A percentile compares a stretch with the other conserved stretches of the same genome.
These are phyloP conservation scores for Chaunax sp. DNA, from an alignment of 2,797 vertebrate species.

Conservation along the genomic window DNA sequence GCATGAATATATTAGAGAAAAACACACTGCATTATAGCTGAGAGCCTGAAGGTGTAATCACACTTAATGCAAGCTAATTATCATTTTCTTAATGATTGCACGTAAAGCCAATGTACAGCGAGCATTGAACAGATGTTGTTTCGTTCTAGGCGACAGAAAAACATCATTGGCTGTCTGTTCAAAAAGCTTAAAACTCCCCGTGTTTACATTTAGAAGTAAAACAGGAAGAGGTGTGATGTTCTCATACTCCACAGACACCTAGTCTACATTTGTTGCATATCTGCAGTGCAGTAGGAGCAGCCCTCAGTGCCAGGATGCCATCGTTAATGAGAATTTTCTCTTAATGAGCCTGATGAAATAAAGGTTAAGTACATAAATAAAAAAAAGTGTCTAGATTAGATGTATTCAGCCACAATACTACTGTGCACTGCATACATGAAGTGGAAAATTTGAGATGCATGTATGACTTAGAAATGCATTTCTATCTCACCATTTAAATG, in stretches of 20 bases:
- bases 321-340: too few relatives aligned
- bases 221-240: slow-evolving; percentile 3
- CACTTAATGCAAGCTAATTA: not conserved
- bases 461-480: not conserved
- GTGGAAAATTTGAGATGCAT: not conserved
- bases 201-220: slow-evolving; percentile 1
- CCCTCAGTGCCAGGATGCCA: too few relatives aligned
- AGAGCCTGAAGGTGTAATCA: not conserved
- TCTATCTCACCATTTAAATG: not conserved
- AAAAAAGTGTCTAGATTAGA: too few relatives aligned
- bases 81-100: not conserved
- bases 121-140: not conserved
- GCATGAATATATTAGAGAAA: not conserved
- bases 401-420: not conserved
- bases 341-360: too few relatives aligned
- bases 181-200: not conserved
- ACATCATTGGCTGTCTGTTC: not conserved
- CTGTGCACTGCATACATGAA: not conserved
- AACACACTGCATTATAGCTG: not conserved
- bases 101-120: not conserved
- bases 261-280: slow-evolving; percentile 9
- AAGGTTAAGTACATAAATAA: too few relatives aligned
- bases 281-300: slow-evolving; percentile 3
- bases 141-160: not conserved
- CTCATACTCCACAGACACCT: not conserved